Evolutionary conservation across 2,113 vertebrate species (phyloP).

Genomic region (Bagarius yarrelli): DNA sequence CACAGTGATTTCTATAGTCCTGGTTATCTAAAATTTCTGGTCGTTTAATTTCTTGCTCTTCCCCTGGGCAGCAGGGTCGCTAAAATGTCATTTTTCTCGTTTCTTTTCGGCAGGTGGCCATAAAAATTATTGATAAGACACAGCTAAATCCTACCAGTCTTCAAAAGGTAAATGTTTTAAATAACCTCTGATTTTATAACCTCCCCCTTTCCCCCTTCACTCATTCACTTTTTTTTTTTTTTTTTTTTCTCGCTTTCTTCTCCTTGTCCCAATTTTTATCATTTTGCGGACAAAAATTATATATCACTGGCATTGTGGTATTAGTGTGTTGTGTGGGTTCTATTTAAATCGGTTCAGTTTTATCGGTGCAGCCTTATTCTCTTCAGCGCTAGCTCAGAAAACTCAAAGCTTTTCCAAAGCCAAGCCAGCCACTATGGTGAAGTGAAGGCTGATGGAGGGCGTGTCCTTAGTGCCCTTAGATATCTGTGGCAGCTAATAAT

Average conservation of each 20-base stretch:
- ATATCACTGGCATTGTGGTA: not conserved
- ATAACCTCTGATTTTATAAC: not conserved
- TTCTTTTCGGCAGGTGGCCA: conserved; percentile 48
- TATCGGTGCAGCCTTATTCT: not conserved
- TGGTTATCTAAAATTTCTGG: not conserved
- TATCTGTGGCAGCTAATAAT: conserved; percentile 45
- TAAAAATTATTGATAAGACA: conserved; percentile 55
- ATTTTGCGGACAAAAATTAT: not conserved
- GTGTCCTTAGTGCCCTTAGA: conserved; percentile 37
- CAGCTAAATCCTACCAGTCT: conserved; percentile 55
- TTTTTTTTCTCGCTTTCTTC: not conserved
- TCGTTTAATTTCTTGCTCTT: not conserved
- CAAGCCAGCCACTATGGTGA: conserved; percentile 25
- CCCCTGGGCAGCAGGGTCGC: not conserved
- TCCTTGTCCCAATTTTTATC: not conserved
- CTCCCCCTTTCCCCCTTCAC: not conserved
- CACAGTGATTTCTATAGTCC: not conserved
- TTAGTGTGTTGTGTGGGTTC: not conserved
- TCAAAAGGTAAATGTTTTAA: conserved; percentile 50
- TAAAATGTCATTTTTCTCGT: conserved; percentile 26
- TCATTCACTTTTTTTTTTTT: not conserved
- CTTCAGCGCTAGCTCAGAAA: conserved; percentile 6
- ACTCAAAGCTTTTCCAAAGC: conserved; percentile 19
- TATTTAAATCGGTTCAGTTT: not conserved
- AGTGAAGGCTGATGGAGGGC: conserved; percentile 14